Percentiles rank a stretch among this genome's conserved stretches.
Conservation (phyloP, 2,888 invertebrate species). For the Phanerotoma sp. region DNA sequence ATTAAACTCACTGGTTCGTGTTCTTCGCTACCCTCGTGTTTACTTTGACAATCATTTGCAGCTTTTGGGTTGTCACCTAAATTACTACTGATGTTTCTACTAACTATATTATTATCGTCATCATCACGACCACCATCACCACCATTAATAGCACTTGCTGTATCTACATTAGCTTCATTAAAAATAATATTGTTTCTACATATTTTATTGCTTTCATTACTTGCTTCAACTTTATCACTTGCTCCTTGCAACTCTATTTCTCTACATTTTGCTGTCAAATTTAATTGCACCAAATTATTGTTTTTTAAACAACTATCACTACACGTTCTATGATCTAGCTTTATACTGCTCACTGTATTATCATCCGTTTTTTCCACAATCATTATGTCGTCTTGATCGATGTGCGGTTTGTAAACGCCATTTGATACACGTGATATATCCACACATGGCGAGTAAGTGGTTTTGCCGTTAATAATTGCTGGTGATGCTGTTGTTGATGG, state of each 20-base stretch:
- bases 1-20: constrained; percentile 49
- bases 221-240: constrained; percentile 30
- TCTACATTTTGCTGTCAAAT: constrained; percentile 32
- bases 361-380: constrained; percentile 46
- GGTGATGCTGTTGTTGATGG: constrained; percentile 44
- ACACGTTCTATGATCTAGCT: constrained; percentile 42
- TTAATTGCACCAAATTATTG: constrained; percentile 33
- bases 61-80: constrained; percentile 45
- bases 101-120: constrained; percentile 36
- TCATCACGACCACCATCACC: constrained; percentile 36
- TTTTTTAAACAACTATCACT: constrained; percentile 39
- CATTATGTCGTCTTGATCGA: constrained; percentile 45
- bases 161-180: constrained; percentile 20
- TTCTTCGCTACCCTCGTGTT: constrained; percentile 43
- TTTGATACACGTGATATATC: constrained; percentile 10
- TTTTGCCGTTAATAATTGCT: constrained; percentile 43
- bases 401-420: constrained; percentile 10
- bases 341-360: constrained; percentile 46
- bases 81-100: constrained; percentile 49
- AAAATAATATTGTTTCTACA: constrained; percentile 22
- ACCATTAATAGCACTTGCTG: constrained; percentile 26
- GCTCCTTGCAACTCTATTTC: constrained; percentile 33
- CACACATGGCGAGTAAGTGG: constrained; percentile 28
- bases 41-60: constrained; percentile 41
- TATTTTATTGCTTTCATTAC: constrained; percentile 36